Evolutionary conservation across 2,797 vertebrate species (phyloP).

Genomic region (Sylvia borin): DNA sequence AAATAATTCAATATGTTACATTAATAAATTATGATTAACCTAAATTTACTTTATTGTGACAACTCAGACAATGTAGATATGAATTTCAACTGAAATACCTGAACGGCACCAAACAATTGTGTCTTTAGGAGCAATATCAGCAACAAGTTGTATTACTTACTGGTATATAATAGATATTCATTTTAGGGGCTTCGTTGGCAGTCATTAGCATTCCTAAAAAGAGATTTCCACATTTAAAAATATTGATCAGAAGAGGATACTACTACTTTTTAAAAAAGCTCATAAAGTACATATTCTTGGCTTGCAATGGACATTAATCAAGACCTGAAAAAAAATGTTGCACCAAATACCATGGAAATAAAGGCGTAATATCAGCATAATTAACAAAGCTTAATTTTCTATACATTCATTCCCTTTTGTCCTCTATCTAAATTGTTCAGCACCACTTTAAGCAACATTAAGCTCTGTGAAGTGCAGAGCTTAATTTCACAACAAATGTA

Average conservation of each 20-base stretch:
- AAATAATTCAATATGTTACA: background rate
- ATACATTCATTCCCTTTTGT: background rate
- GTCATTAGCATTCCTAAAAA: constrained; percentile 94
- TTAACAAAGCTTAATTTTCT: background rate
- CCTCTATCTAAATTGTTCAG: background rate
- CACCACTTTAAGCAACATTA: background rate
- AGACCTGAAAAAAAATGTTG: background rate
- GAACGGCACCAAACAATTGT: background rate
- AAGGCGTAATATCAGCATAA: background rate
- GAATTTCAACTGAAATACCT: background rate
- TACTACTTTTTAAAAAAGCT: background rate
- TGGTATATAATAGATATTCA: constrained; percentile 97
- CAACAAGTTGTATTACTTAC: constrained; percentile 80
- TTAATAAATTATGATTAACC: background rate
- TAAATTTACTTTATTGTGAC: background rate
- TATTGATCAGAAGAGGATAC: background rate
- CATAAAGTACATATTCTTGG: background rate
- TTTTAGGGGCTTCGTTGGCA: constrained; percentile 96
- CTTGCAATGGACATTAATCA: background rate
- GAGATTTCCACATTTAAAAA: constrained; percentile 43
- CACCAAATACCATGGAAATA: background rate
- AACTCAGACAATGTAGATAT: background rate
- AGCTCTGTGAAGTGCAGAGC: background rate
- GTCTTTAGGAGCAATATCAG: background rate
- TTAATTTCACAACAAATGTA: background rate